Conservation (phyloP, 30 jellyfish, hydroid and myxozoan genomes). For the Turritopsis rubra region DNA sequence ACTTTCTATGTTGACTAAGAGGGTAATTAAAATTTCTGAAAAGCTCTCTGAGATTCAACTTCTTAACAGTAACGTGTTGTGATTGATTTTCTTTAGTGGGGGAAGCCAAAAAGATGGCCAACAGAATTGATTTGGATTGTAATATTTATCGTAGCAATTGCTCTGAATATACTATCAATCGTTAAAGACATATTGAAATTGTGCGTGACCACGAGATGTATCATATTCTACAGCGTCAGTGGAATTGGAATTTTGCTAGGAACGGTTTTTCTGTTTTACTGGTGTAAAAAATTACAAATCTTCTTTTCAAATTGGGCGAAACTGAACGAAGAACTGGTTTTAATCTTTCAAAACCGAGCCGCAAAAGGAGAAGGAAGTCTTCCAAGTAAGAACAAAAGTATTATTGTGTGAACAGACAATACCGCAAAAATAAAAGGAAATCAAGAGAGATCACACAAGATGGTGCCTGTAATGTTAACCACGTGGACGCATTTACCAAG, state of each 20-base stretch:
- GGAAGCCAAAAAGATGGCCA: background rate
- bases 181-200: background rate
- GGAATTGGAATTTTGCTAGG: background rate
- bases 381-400: too few species aligned
- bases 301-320: background rate
- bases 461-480: too few species aligned
- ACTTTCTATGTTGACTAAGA: too few species aligned
- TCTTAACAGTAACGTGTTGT: background rate
- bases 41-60: background rate
- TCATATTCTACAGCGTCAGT: background rate
- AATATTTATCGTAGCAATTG: background rate
- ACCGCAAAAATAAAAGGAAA: too few species aligned
- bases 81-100: background rate
- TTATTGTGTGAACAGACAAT: too few species aligned
- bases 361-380: too few species aligned
- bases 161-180: background rate
- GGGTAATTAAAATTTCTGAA: background rate
- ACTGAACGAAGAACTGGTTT: background rate
- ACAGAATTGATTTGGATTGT: background rate
- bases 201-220: background rate
- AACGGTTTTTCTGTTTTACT: background rate
- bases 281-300: background rate
- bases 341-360: background rate
- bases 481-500: too few species aligned
- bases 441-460: too few species aligned